These are phyloP conservation scores for Sorex maritimensis DNA, from an alignment of 2,797 vertebrate genomes.

Conservation along the genomic window DNA sequence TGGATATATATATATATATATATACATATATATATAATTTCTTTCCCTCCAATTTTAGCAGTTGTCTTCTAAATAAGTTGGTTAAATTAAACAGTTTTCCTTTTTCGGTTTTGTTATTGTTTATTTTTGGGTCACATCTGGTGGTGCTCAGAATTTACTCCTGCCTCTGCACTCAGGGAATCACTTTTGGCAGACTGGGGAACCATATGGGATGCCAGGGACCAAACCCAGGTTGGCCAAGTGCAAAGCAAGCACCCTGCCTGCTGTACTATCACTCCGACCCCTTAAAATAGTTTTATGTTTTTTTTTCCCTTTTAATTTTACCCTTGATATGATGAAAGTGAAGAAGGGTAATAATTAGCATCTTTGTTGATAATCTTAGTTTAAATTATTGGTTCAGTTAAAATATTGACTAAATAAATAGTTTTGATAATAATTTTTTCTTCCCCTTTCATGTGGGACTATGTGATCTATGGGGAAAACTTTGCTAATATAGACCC, in stretches of 20 bases:
- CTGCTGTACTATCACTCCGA: not conserved
- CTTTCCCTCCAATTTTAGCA: not conserved
- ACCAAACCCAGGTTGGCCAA: too few species aligned
- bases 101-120: too few species aligned
- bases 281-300: too few species aligned
- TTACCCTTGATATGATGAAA: not conserved
- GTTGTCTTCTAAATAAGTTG: not conserved
- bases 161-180: too few species aligned
- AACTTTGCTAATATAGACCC: not conserved
- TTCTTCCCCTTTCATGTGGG: not conserved
- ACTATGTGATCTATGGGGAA: not conserved
- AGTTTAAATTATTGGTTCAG: not conserved
- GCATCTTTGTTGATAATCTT: not conserved
- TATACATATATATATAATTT: not conserved
- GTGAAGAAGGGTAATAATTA: slow-evolving; percentile 34
- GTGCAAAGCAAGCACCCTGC: too few species aligned
- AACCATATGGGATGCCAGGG: too few species aligned
- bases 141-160: too few species aligned
- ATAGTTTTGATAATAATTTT: not conserved
- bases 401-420: slow-evolving; percentile 8
- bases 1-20: not conserved
- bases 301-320: too few species aligned
- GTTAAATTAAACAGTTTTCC: not conserved
- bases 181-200: too few species aligned
- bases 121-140: too few species aligned